A percentile compares a stretch with the other conserved stretches of the same genome.
These are phyloP conservation scores for Tuta absoluta DNA, from an alignment of 2,888 invertebrate species.

Conservation along the genomic window DNA sequence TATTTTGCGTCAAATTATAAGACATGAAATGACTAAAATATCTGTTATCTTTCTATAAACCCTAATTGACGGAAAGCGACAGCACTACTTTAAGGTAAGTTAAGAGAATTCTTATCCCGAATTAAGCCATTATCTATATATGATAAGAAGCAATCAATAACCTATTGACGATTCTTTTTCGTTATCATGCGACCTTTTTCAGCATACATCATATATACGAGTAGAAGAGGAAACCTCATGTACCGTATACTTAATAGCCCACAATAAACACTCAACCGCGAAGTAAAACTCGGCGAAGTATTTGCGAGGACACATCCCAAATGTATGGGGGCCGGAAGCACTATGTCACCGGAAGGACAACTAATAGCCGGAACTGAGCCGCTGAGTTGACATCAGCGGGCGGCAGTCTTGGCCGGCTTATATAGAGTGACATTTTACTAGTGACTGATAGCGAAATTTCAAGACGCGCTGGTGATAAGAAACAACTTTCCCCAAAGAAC, in stretches of 20 bases:
- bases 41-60: too few relatives aligned
- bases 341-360: conserved; percentile 20
- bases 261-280: background rate
- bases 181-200: background rate
- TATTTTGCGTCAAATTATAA: too few relatives aligned
- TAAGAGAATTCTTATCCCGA: too few relatives aligned
- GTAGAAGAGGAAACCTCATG: background rate
- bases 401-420: background rate
- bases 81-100: too few relatives aligned
- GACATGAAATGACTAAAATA: too few relatives aligned
- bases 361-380: background rate
- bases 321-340: conserved; percentile 7
- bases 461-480: too few relatives aligned
- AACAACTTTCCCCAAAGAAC: too few relatives aligned
- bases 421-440: too few relatives aligned
- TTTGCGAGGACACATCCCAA: conserved; percentile 12
- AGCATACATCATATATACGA: background rate
- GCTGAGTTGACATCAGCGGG: background rate
- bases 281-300: background rate
- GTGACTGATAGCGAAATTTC: too few relatives aligned
- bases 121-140: too few relatives aligned
- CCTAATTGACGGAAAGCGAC: too few relatives aligned
- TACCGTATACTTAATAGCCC: background rate
- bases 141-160: too few relatives aligned
- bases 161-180: background rate